Evolutionary conservation across 2,797 vertebrate genomes (phyloP).

Genomic region (Phataginus tricuspis): DNA sequence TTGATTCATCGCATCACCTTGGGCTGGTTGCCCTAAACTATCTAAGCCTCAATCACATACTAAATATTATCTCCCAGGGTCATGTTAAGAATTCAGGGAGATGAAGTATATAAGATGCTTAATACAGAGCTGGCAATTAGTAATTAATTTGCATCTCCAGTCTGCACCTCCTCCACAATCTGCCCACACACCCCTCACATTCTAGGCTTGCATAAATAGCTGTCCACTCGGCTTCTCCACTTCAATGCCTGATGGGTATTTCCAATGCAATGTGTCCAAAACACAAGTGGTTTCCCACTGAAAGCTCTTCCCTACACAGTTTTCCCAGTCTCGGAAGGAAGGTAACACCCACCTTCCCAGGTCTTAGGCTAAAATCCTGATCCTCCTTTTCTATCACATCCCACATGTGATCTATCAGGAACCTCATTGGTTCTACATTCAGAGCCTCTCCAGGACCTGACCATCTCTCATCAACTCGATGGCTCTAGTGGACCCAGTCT

Average conservation of each 20-base stretch:
- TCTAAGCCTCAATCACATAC: not conserved
- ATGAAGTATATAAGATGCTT: not conserved
- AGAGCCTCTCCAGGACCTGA: not conserved
- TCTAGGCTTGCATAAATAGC: not conserved
- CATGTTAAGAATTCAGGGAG: not conserved
- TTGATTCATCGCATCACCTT: not conserved
- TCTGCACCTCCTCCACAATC: not conserved
- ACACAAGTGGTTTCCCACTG: not conserved
- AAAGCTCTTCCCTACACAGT: not conserved
- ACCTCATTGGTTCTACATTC: not conserved
- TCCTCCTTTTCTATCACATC: not conserved
- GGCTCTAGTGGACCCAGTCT: not conserved
- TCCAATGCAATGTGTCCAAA: not conserved
- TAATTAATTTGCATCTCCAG: not conserved
- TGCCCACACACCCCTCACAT: not conserved
- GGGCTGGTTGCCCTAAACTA: not conserved
- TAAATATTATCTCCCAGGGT: not conserved
- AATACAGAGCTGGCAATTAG: not conserved
- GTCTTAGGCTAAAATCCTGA: not conserved
- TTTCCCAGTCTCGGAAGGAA: not conserved
- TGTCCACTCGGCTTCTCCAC: not conserved
- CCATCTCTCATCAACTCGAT: not conserved
- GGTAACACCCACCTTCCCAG: not conserved
- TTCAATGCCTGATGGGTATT: not conserved
- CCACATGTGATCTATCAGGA: not conserved